Base-by-base conservation (phyloP, 2,888 invertebrate genomes). In the Macrophya annulata region DNA sequence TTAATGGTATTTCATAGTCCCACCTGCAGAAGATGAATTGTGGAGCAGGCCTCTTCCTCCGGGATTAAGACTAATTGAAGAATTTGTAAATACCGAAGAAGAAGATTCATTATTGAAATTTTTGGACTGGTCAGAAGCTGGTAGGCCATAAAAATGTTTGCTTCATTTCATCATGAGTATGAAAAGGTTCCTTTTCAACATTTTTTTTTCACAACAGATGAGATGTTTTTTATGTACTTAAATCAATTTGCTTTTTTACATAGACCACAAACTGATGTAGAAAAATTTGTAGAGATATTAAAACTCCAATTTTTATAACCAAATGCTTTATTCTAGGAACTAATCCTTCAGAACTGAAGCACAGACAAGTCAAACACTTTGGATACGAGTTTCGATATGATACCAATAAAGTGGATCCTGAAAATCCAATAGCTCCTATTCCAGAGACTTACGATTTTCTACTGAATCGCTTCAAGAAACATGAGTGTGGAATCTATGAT, bases 301-400 rank as follows among this genome's bases (percentile, higher is more conserved):
- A 15, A 45, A 45, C 12, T 45, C 1, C n/a, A 45, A 12, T n/a
- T 43, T 21, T 45, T 43, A 40, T 0, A 72, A 37, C n/a, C 8
- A 43, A 40, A 25, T 51, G 43, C 15, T 21, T 43, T 62, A 25
- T 88, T 86, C 0, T 85, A 89, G 90, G 87, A 82, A 87, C 87
- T 74, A 86, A 85, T 59, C 88, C 89, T 4, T 91, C 92, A 0
- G 91, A 91, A 62, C 93, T 98, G 88, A 99, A 98, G 92, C 96
- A 98, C 91, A 94, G 99, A 59, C 95, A 95, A 94, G 99, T 99
- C 0, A 96, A 96, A 91, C 99, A 99, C 94, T 99, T 96, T 94
- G 99, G 99, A 0, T 99, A 96, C 93, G 98, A 98, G 92, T 99
- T 99, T 93, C 94, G 96, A 87, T 99, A 99, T 93, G 97, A 96